Conservation (phyloP, 2,113 vertebrate species). For the Gymnorhina tibicen region DNA sequence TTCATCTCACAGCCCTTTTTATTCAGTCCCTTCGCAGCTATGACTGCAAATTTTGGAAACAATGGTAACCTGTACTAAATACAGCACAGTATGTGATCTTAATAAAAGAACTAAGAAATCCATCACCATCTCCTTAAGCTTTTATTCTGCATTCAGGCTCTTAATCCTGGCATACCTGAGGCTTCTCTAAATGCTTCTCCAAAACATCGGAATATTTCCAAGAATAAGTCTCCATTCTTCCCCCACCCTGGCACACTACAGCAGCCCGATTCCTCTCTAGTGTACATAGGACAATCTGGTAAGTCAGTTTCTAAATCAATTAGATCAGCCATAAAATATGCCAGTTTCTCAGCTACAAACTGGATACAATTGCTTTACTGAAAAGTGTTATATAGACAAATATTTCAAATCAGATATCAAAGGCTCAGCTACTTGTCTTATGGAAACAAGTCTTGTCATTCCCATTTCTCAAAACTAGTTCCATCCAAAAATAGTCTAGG, state of each 20-base stretch:
- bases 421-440: background rate
- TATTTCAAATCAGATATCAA: background rate
- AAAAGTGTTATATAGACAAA: background rate
- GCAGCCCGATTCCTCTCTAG: background rate
- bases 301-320: background rate
- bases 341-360: background rate
- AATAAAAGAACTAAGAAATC: conserved; percentile 51
- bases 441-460: background rate
- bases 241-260: background rate
- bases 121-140: conserved; percentile 57
- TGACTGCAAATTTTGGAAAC: background rate
- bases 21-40: conserved; percentile 15
- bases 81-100: conserved; percentile 3
- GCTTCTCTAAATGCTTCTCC: conserved; percentile 58
- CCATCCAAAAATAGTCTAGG: background rate
- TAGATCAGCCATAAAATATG: background rate
- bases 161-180: conserved; percentile 39
- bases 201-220: conserved; percentile 37
- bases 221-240: conserved; percentile 42
- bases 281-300: background rate
- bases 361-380: background rate
- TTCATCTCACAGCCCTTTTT: conserved; percentile 36
- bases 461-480: background rate
- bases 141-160: conserved; percentile 27
- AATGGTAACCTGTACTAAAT: background rate